Evolutionary conservation across 2,888 invertebrate genomes (phyloP), one percentile per base, ranked within the genome.

Genomic region (Cataglyphis cursor): DNA sequence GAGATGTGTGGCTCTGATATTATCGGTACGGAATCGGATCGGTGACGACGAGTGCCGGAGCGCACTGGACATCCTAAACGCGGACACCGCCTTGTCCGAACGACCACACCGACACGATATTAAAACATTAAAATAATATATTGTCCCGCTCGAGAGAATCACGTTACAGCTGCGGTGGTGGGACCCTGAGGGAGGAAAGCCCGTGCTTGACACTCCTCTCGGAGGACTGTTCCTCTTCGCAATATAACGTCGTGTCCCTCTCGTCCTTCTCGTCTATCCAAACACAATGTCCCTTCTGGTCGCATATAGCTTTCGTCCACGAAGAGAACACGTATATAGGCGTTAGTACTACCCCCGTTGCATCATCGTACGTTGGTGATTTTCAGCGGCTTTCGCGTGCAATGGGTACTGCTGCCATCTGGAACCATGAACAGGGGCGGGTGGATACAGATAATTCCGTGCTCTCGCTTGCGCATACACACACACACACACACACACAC

Each of bases 81-180:
- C 76, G 73, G 93, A 93, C 94, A 90, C 94, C 94, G 91, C 92
- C 87, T 94, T 94, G 93, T 92, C 91, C 91, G 90, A 94, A 94
- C 93, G 94, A 93, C 93, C 93, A 88, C 89, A 87, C 87, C 91
- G 93, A 94, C 94, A 93, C 94, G 94, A 94, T 94, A 94, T 94
- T 94, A 94, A 94, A 94, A 94, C 94, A 94, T 94, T 94, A 94
- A 94, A 94, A 93, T 94, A 94, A 94, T 93, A 93, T 94, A 94
- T 93, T 87, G 92, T 85, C 90, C 86, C 82, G 90, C 87, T 85
- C 68, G 91, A n/a, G 57, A 10, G 59, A 90, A 92, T 92, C 92
- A 91, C 91, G 92, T 92, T 90, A 91, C 90, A 91, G 90, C 72
- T 81, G n/a, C 48, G 48, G 8, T n/a, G 54, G 1, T 1, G 62